Percentiles rank a stretch among this genome's conserved stretches.
Conservation (phyloP, 2,888 invertebrate species). For the Blera fallax region DNA sequence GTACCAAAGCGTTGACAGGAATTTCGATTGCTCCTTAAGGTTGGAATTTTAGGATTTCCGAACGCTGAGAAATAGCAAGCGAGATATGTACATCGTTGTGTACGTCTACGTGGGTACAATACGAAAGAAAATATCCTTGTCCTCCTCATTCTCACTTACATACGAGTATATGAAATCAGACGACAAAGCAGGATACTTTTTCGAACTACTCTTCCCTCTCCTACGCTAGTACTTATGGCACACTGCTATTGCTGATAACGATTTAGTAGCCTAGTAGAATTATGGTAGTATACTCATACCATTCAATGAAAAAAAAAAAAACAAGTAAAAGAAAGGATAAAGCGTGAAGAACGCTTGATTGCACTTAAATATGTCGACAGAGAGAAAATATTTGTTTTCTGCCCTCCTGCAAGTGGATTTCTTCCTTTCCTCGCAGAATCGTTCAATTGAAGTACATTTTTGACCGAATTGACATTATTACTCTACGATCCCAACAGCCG, state of each 20-base stretch:
- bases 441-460: constrained; percentile 33
- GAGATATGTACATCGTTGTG: background rate
- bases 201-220: background rate
- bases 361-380: constrained; percentile 45
- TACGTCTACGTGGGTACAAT: constrained; percentile 32
- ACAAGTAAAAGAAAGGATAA: background rate
- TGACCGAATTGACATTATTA: constrained; percentile 40
- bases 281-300: constrained; percentile 25
- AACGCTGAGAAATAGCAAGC: background rate
- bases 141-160: constrained; percentile 5
- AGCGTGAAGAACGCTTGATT: constrained; percentile 44
- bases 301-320: background rate
- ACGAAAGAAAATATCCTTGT: constrained; percentile 10
- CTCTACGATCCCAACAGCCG: background rate
- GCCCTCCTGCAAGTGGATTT: background rate
- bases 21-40: constrained; percentile 50
- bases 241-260: constrained; percentile 43
- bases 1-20: constrained; percentile 48
- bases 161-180: background rate
- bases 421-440: background rate
- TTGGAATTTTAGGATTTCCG: constrained; percentile 43
- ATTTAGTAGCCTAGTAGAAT: constrained; percentile 33
- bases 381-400: constrained; percentile 34
- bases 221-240: background rate
- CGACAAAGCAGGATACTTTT: background rate